Conservation (phyloP, 2,888 invertebrate genomes). For the Mesochorus sp. region DNA sequence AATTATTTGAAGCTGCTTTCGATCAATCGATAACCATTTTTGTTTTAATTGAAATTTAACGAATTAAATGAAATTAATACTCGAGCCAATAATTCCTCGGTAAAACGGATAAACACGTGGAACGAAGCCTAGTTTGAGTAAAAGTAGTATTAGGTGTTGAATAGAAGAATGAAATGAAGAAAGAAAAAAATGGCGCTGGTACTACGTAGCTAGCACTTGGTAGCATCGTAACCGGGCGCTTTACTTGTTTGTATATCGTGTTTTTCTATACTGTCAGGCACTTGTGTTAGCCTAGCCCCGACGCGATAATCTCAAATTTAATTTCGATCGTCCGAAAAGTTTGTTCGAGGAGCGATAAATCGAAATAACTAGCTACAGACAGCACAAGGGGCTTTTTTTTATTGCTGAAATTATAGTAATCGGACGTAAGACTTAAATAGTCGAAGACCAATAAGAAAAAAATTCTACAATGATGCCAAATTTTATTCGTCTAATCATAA, state of each 20-base stretch:
- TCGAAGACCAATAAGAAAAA: neutral
- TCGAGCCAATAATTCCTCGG: slow-evolving; percentile 47
- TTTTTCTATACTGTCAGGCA: slow-evolving; percentile 77
- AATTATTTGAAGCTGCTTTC: slow-evolving; percentile 8
- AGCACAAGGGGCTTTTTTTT: no score
- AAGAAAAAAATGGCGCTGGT: slow-evolving; percentile 72
- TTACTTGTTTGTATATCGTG: slow-evolving; percentile 80
- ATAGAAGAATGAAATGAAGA: slow-evolving; percentile 46
- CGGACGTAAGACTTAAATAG: slow-evolving; percentile 1
- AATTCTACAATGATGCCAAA: no score
- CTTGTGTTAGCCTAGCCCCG: slow-evolving; percentile 70
- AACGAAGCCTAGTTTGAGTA: slow-evolving; percentile 75
- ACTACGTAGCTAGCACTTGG: slow-evolving; percentile 78
- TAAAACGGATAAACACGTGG: slow-evolving; percentile 63
- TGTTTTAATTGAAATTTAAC: no score
- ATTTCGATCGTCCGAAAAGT: slow-evolving; percentile 41
- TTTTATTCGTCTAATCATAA: no score
- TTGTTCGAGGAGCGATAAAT: no score
- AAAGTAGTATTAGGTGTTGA: slow-evolving; percentile 72
- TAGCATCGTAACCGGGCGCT: slow-evolving; percentile 78
- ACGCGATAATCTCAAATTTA: slow-evolving; percentile 52
- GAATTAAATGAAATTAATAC: neutral
- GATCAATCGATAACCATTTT: neutral
- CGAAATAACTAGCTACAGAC: no score
- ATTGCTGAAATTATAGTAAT: no score